Evolutionary conservation across 2,888 invertebrate genomes (phyloP).

Genomic region (Idaea dimidiata): DNA sequence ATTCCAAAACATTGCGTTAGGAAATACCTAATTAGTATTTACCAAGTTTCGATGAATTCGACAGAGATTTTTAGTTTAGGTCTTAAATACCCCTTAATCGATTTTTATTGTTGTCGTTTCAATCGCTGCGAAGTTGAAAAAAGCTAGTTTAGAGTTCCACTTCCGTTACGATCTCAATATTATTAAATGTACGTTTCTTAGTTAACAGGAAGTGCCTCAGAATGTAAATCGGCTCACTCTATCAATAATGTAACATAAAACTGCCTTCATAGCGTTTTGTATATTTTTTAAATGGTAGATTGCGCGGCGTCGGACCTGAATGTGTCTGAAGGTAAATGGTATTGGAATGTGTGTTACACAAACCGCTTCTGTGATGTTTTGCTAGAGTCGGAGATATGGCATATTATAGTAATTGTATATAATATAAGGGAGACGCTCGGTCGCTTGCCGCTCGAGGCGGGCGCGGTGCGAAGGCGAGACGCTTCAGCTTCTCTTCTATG

Average conservation of each 20-base stretch:
- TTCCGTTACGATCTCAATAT: constrained; percentile 58
- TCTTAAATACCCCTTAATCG: constrained; percentile 24
- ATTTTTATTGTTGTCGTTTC: constrained; percentile 45
- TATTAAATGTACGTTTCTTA: constrained; percentile 40
- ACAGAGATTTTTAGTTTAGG: no score
- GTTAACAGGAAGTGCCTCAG: constrained; percentile 69
- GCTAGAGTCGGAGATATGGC: constrained; percentile 59
- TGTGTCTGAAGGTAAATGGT: constrained; percentile 29
- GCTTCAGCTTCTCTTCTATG: constrained; percentile 61
- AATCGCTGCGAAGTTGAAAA: constrained; percentile 32
- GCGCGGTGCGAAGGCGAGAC: constrained; percentile 50
- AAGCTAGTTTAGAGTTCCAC: constrained; percentile 24
- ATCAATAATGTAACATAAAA: constrained; percentile 61
- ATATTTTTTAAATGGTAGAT: constrained; percentile 68
- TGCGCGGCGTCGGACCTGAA: constrained; percentile 45
- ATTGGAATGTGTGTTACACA: constrained; percentile 57
- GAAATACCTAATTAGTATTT: no score
- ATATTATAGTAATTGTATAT: constrained; percentile 73
- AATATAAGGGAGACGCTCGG: constrained; percentile 61
- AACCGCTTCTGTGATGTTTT: constrained; percentile 74
- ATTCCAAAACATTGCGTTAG: no score
- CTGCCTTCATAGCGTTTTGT: constrained; percentile 74
- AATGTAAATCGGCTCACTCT: constrained; percentile 53
- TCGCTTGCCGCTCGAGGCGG: constrained; percentile 39
- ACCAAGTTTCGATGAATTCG: no score